Evolutionary conservation across 2,888 invertebrate genomes (phyloP).

Genomic region (Apeira syringaria): DNA sequence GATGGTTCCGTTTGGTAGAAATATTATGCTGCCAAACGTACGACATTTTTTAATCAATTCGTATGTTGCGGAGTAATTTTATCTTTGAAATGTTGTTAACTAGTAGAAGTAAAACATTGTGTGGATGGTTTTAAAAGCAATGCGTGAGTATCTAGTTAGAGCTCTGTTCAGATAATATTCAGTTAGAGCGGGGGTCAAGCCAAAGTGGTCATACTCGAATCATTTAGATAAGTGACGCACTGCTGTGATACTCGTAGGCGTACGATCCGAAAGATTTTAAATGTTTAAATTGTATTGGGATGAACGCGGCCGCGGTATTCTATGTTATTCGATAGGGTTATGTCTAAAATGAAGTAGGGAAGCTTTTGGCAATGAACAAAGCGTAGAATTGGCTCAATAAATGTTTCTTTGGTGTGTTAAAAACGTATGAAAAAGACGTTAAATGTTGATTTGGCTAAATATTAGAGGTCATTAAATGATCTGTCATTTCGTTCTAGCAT

Average conservation of each 20-base stretch:
- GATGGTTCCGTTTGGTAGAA: no score
- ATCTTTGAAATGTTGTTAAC: no score
- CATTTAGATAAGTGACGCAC: constrained; percentile 65
- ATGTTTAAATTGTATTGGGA: constrained; percentile 37
- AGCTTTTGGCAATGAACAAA: constrained; percentile 16
- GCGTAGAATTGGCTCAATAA: background rate
- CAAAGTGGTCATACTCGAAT: constrained; percentile 52
- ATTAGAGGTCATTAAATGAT: background rate
- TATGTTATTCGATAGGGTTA: constrained; percentile 36
- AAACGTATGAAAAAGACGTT: background rate
- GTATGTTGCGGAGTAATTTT: no score
- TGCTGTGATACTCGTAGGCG: constrained; percentile 75
- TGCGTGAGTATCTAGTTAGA: no score
- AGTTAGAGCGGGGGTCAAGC: constrained; percentile 19
- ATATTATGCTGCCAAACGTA: no score
- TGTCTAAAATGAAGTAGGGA: constrained; percentile 25
- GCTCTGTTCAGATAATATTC: no score
- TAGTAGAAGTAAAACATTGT: no score
- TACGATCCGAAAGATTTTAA: constrained; percentile 52
- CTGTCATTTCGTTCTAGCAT: background rate
- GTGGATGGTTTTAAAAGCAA: no score
- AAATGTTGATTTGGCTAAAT: background rate
- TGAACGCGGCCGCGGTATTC: constrained; percentile 34
- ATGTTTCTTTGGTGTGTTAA: background rate
- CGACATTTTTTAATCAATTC: no score